Evolutionary conservation across 2,113 vertebrate genomes (phyloP).

Genomic region (Maccullochella peelii): DNA sequence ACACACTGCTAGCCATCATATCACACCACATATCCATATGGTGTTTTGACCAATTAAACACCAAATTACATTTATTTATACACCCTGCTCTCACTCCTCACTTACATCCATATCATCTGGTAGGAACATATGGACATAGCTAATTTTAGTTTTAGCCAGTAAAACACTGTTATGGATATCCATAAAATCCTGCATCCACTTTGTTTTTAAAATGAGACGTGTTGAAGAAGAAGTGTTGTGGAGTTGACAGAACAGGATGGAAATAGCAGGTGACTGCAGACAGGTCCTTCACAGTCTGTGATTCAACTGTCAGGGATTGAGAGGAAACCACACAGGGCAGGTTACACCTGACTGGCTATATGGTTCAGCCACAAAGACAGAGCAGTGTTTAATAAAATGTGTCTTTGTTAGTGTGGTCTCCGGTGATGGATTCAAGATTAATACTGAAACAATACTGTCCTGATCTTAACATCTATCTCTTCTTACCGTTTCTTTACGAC

Average conservation of each 20-base stretch:
- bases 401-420: background rate
- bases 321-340: conserved; percentile 34
- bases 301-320: conserved; percentile 8
- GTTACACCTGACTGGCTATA: conserved; percentile 16
- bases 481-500: background rate
- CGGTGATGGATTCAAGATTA: background rate
- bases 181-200: background rate
- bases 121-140: background rate
- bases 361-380: background rate
- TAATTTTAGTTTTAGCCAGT: too few species aligned
- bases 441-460: background rate
- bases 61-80: background rate
- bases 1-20: background rate
- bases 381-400: background rate
- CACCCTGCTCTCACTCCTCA: background rate
- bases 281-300: conserved; percentile 11
- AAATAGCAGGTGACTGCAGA: conserved; percentile 21
- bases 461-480: too few species aligned
- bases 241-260: background rate
- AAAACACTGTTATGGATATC: too few species aligned
- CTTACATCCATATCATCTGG: background rate
- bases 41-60: conserved; percentile 15
- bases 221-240: background rate
- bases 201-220: background rate
- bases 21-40: conserved; percentile 8